Percentiles rank a stretch among this genome's conserved stretches.
Evolutionary conservation across 2,888 invertebrate species (phyloP).

Genomic region (Nasonia oneida): DNA sequence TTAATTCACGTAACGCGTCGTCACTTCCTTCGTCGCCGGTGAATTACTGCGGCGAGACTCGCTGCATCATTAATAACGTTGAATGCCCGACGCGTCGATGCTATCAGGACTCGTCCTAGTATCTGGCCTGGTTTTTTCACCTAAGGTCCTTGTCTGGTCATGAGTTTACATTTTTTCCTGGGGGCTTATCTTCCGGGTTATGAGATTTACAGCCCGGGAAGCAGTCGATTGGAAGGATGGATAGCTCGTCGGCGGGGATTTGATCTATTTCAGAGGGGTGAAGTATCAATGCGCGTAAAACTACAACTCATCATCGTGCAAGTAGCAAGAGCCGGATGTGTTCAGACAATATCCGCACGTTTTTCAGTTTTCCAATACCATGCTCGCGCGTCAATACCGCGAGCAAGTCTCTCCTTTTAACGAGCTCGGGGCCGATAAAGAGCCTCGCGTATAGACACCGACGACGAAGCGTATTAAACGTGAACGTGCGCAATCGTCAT

Average conservation of each 20-base stretch:
- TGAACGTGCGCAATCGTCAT: not conserved
- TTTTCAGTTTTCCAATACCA: slow-evolving; percentile 36
- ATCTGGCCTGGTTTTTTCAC: not conserved
- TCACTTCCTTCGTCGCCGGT: not conserved
- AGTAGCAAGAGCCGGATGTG: not conserved
- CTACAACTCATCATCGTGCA: not conserved
- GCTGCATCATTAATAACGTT: slow-evolving; percentile 20
- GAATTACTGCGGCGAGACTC: not conserved
- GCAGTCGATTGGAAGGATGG: not conserved
- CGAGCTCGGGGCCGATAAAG: not conserved
- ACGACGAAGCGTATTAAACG: slow-evolving; percentile 11
- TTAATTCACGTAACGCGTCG: slow-evolving; percentile 39
- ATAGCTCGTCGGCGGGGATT: not conserved
- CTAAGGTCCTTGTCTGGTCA: not conserved
- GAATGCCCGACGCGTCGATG: not conserved
- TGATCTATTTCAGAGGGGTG: not conserved
- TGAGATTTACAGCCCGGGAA: not conserved
- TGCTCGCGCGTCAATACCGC: not conserved
- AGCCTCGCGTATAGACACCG: not conserved
- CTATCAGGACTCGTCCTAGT: not conserved
- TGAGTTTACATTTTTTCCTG: not conserved
- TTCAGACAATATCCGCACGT: not conserved
- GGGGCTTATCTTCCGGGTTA: not conserved
- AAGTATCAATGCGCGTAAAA: not conserved
- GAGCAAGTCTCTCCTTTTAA: not conserved